A percentile compares a stretch with the other conserved stretches of the same genome.
Conservation (phyloP, 1,140 invertebrate species). For the Trachelipus rathkii region DNA sequence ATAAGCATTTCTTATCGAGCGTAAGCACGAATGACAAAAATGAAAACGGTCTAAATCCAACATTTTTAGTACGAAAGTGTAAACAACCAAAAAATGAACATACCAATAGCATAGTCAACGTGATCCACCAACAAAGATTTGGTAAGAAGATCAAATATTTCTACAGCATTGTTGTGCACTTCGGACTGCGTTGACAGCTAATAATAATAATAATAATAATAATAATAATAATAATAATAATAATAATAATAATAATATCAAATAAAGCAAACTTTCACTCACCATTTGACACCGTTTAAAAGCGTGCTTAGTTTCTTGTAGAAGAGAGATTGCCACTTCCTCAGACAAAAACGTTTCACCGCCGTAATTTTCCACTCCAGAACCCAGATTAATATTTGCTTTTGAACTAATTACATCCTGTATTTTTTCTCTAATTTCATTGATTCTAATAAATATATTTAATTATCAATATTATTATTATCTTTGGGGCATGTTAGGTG, state of each 20-base stretch:
- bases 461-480: too few relatives aligned
- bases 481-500: too few relatives aligned
- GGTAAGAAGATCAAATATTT: slow-evolving; percentile 80
- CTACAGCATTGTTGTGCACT: slow-evolving; percentile 70
- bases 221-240: too few relatives aligned
- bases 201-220: too few relatives aligned
- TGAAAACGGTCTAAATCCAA: too few relatives aligned
- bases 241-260: too few relatives aligned
- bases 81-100: neutral
- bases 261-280: neutral
- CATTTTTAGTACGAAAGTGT: slow-evolving; percentile 6
- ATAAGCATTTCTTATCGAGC: too few relatives aligned
- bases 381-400: slow-evolving; percentile 87
- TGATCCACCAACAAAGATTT: slow-evolving; percentile 86
- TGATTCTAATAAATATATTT: slow-evolving; percentile 65
- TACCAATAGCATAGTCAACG: slow-evolving; percentile 77
- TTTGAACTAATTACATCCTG: slow-evolving; percentile 87
- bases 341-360: slow-evolving; percentile 97
- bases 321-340: slow-evolving; percentile 86
- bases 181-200: slow-evolving; percentile 73
- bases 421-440: slow-evolving; percentile 85
- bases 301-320: slow-evolving; percentile 87
- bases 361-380: slow-evolving; percentile 85
- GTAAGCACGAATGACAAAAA: too few relatives aligned
- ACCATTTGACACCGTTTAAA: slow-evolving; percentile 76